Evolutionary conservation across 2,113 vertebrate genomes (phyloP).

Genomic region (Cyprinodon tularosa): DNA sequence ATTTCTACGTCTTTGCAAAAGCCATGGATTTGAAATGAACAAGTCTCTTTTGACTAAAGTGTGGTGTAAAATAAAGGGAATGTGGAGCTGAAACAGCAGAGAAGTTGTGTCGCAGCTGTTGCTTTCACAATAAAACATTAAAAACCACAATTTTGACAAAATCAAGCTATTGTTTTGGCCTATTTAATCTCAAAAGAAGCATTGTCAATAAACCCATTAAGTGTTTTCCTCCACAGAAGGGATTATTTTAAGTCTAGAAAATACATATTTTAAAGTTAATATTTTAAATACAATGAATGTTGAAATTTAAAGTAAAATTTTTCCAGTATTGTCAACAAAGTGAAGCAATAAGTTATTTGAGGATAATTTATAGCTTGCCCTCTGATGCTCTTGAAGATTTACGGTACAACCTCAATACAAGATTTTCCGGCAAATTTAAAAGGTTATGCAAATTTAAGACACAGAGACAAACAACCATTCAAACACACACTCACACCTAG

Average conservation of each 20-base stretch:
- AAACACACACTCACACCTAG: no score
- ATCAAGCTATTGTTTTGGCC: not conserved
- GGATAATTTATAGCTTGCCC: not conserved
- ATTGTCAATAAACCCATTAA: not conserved
- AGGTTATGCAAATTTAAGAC: no score
- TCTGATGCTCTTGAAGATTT: not conserved
- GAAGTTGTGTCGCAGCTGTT: not conserved
- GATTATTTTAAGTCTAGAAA: not conserved
- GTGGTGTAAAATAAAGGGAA: slow-evolving; percentile 21
- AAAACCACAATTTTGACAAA: slow-evolving; percentile 4
- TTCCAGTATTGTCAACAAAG: not conserved
- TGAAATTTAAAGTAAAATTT: not conserved
- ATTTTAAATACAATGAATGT: not conserved
- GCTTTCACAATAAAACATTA: not conserved
- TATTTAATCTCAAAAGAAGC: not conserved
- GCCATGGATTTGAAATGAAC: slow-evolving; percentile 16
- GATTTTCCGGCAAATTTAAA: no score
- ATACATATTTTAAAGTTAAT: not conserved
- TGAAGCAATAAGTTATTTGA: not conserved
- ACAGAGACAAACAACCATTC: no score
- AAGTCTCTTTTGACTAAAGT: slow-evolving; percentile 1
- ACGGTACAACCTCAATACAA: no score
- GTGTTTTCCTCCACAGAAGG: not conserved
- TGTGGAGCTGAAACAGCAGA: slow-evolving; percentile 12
- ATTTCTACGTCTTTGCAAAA: slow-evolving; percentile 27